Percentiles rank a stretch among this genome's conserved stretches.
phyloP scores from a whole-genome alignment of 2,888 invertebrate genomes.

The Agonopterix alstromeriana region DNA sequence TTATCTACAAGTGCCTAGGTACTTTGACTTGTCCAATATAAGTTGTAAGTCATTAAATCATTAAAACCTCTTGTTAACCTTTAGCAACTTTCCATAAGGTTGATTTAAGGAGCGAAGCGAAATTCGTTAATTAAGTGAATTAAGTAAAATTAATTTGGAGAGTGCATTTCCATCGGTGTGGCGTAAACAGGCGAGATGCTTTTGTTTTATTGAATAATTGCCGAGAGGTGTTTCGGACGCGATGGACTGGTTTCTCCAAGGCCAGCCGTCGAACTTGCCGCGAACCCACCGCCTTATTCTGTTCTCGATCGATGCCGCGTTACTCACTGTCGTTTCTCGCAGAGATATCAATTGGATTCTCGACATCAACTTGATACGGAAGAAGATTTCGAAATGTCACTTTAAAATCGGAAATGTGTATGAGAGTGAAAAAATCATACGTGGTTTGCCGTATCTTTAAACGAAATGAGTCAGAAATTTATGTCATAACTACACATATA shows the following conservation, averaged over 20 bases:
- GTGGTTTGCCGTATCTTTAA: too few species aligned
- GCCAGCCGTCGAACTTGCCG: slow-evolving; percentile 72
- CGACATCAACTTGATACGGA: too few species aligned
- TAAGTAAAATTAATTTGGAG: slow-evolving; percentile 47
- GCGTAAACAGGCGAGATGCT: slow-evolving; percentile 59
- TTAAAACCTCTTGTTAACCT: too few species aligned
- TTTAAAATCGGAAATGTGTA: not conserved
- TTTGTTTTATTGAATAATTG: slow-evolving; percentile 77
- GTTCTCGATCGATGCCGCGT: slow-evolving; percentile 11
- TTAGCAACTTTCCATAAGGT: too few species aligned
- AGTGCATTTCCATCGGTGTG: slow-evolving; percentile 50
- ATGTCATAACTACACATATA: too few species aligned
- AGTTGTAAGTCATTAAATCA: too few species aligned
- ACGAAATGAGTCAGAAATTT: too few species aligned
- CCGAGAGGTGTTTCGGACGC: slow-evolving; percentile 72
- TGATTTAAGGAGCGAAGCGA: slow-evolving; percentile 4
- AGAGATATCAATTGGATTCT: not conserved
- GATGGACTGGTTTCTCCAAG: slow-evolving; percentile 71
- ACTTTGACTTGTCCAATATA: slow-evolving; percentile 8
- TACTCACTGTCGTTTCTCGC: not conserved
- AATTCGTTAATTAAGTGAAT: slow-evolving; percentile 42
- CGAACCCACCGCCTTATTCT: slow-evolving; percentile 35
- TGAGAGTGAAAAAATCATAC: too few species aligned
- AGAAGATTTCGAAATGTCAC: not conserved
- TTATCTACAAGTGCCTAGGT: slow-evolving; percentile 5